These are phyloP conservation scores for Pyrocephalus nanus DNA, from an alignment of 2,797 vertebrate species.

Conservation along the genomic window DNA sequence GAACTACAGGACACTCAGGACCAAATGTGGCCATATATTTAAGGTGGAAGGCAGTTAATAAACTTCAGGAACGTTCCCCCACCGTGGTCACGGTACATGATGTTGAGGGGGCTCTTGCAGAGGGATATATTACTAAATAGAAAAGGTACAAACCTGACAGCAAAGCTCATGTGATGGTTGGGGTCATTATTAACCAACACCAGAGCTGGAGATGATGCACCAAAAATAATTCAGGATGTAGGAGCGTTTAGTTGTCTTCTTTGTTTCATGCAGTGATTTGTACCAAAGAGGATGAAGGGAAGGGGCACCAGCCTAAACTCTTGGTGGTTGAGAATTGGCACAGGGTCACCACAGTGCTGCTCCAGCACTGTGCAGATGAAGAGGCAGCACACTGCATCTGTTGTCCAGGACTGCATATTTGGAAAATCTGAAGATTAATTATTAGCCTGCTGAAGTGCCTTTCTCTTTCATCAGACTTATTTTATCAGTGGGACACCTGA, in stretches of 20 bases:
- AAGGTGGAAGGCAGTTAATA: background rate
- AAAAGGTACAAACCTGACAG: background rate
- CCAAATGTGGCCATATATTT: background rate
- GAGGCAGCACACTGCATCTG: background rate
- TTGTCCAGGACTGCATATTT: background rate
- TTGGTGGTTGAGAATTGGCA: background rate
- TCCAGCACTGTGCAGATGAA: background rate
- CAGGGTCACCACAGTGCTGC: background rate
- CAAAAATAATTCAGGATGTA: background rate
- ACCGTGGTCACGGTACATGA: background rate
- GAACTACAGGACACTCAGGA: background rate
- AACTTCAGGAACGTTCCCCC: background rate
- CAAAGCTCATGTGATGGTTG: background rate
- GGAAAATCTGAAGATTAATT: background rate
- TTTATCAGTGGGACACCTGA: slow-evolving; percentile 48
- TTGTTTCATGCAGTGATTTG: background rate
- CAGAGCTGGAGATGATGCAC: background rate
- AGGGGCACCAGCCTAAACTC: background rate
- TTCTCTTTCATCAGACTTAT: slow-evolving; percentile 57
- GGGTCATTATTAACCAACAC: background rate
- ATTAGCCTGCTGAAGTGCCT: slow-evolving; percentile 74
- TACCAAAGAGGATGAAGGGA: slow-evolving; percentile 37
- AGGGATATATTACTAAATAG: background rate
- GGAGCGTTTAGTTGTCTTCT: background rate
- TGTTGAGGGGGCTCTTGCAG: background rate